Conservation (phyloP, 2,797 vertebrate genomes). For the Sebastes variabilis region DNA sequence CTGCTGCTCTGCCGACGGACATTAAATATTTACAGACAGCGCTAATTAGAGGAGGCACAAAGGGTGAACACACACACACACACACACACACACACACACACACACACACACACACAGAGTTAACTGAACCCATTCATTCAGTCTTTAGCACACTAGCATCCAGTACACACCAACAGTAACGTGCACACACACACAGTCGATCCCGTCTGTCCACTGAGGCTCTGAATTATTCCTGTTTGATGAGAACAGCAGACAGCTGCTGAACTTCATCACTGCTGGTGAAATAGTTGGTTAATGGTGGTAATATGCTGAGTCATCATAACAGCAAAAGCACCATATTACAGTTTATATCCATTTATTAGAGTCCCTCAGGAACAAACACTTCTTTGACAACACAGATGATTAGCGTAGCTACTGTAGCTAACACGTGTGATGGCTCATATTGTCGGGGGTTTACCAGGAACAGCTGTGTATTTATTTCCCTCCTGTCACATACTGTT, state of each 20-base stretch:
- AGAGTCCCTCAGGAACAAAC: not conserved
- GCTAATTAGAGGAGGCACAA: conserved; percentile 43
- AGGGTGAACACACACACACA: not conserved
- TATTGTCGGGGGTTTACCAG: not conserved
- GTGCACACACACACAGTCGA: not conserved
- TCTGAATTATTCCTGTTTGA: conserved; percentile 53
- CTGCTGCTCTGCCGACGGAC: conserved; percentile 7
- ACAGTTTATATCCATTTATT: not conserved
- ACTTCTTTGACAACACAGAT: not conserved
- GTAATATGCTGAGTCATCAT: not conserved
- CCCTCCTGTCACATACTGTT: not conserved
- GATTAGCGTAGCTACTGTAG: not conserved
- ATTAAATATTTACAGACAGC: conserved; percentile 54
- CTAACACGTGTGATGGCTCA: not conserved
- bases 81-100: not conserved
- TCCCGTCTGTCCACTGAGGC: conserved; percentile 24
- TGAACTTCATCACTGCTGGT: conserved; percentile 27
- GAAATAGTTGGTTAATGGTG: conserved; percentile 9
- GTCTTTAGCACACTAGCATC: not conserved
- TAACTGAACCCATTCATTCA: not conserved
- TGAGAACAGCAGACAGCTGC: conserved; percentile 36
- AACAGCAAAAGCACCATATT: not conserved
- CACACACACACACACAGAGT: not conserved
- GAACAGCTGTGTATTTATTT: not conserved
- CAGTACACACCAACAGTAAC: not conserved